Conservation (phyloP, 2,797 vertebrate species). For the Oreonectes daqikongensis region DNA sequence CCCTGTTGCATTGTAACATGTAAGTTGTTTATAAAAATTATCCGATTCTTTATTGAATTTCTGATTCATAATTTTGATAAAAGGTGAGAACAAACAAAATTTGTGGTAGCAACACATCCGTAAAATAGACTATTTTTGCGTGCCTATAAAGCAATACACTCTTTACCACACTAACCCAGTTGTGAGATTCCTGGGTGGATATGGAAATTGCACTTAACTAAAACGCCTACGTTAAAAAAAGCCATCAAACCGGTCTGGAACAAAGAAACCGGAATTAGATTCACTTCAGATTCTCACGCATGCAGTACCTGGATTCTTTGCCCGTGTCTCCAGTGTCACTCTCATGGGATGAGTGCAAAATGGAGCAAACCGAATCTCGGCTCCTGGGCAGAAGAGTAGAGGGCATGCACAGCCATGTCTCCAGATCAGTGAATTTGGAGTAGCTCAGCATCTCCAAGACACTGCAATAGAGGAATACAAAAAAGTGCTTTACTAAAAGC, state of each 20-base stretch:
- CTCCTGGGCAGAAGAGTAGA: conserved; percentile 72
- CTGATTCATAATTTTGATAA: neutral
- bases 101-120: neutral
- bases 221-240: conserved; percentile 26
- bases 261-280: conserved; percentile 10
- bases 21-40: neutral
- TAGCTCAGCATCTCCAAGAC: conserved; percentile 83
- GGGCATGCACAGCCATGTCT: conserved; percentile 82
- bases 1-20: neutral
- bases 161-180: conserved; percentile 14
- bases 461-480: conserved; percentile 58
- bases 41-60: too few relatives aligned
- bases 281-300: neutral
- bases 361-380: conserved; percentile 60
- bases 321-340: conserved; percentile 40
- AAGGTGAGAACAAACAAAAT: neutral
- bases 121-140: neutral
- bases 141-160: neutral
- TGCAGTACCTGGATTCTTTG: conserved; percentile 50
- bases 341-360: conserved; percentile 58
- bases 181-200: neutral
- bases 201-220: conserved; percentile 4
- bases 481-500: neutral
- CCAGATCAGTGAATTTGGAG: conserved; percentile 79
- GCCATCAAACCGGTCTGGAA: conserved; percentile 17